Base-by-base conservation (phyloP, 2,888 invertebrate genomes). In the Thecophora atra region DNA sequence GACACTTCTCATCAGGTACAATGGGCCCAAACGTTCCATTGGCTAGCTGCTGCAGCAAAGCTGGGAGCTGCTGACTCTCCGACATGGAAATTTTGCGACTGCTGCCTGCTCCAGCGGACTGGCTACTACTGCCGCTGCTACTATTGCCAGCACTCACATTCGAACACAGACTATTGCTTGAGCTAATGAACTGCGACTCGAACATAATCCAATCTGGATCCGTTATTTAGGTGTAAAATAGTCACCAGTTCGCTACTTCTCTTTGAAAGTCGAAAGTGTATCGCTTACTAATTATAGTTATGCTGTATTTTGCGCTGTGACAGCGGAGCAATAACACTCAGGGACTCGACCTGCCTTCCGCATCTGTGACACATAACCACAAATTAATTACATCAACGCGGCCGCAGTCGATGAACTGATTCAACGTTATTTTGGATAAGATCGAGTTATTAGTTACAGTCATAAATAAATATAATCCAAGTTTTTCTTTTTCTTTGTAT, bases 11-110 rank as follows among this genome's bases (percentile, higher is more conserved):
- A 56, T 83, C 82, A 21, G 78, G 76, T 19, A 79, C 74, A 3
- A 70, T 52, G 8, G 75, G 74, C 2, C 77, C 74, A 62, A 72
- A 73, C 7, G 75, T 76, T 5, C 77, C 79, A 73, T 79, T 74
- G 17, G 79, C 76, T 52, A 80, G 68, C 19, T 75, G 74, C 21
- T 77, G 79, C 28, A 80, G 69, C 13, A 77, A 72, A 21, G 75
- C 73, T 37, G 79, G 76, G 60, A 79, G 56, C 66, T 77, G 71
- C 37, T 76, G 77, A 52, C 76, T 74, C 15, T 80, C 80, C 2
- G 78, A 78, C 73, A 77, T 77, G 30, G 81, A 80, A 5, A 80
- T 79, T 62, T 80, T 80, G 0, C 81, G 79, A 54, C 78, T 79
- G 21, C 72, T 54, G 51, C 66, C 51, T 66, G 64, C 28, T 47